These are phyloP conservation scores for Crossaster papposus DNA, from an alignment of 53 echinoderm and acorn worm genomes.

Conservation along the genomic window DNA sequence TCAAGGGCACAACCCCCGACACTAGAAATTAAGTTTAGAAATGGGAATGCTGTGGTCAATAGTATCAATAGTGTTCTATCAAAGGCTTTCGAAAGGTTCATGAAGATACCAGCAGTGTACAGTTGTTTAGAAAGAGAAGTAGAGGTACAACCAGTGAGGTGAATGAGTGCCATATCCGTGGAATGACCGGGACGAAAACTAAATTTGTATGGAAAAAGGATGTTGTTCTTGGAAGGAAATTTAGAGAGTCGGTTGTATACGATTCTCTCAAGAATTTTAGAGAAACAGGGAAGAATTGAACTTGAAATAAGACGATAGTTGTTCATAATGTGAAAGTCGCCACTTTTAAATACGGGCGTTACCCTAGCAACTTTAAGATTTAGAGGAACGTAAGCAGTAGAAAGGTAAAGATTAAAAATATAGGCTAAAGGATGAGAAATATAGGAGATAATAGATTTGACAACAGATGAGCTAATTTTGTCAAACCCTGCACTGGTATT, in stretches of 20 bases:
- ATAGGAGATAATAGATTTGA: background rate
- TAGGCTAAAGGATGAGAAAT: background rate
- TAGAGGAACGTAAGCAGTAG: background rate
- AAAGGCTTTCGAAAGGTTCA: too few relatives aligned
- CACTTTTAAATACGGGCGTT: background rate
- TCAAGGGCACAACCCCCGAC: too few relatives aligned
- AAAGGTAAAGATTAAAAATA: background rate
- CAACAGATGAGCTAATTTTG: background rate
- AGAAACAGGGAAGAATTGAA: background rate
- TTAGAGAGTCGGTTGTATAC: background rate
- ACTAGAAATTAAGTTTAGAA: too few relatives aligned
- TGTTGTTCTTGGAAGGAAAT: background rate
- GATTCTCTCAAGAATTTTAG: background rate
- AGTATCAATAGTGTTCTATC: too few relatives aligned
- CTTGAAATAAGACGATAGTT: background rate
- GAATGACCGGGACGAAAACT: too few relatives aligned
- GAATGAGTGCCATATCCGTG: conserved; percentile 6
- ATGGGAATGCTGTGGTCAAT: too few relatives aligned
- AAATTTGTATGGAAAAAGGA: too few relatives aligned
- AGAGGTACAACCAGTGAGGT: too few relatives aligned
- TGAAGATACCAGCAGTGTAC: too few relatives aligned
- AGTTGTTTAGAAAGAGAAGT: too few relatives aligned
- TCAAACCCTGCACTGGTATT: background rate
- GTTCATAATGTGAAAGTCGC: background rate
- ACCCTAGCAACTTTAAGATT: background rate